These are phyloP conservation scores for Cathartes aura DNA, from an alignment of 2,113 vertebrate species.

Conservation along the genomic window DNA sequence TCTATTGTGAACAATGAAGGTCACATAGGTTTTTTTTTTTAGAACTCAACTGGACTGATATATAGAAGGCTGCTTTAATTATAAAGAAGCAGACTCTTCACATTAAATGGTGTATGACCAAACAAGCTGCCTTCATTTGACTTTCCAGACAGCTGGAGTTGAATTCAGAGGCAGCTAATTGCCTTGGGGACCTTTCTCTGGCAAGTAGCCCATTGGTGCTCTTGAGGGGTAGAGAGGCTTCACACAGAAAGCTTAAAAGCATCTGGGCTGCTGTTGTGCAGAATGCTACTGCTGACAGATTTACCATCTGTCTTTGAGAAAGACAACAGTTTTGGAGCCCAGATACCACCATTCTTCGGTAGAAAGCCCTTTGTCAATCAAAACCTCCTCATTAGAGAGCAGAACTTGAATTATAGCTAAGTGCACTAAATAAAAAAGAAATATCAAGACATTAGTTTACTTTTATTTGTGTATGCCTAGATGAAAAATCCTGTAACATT, in stretches of 20 bases:
- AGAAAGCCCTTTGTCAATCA: constrained; percentile 56
- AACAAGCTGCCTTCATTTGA: constrained; percentile 75
- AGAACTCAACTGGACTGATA: constrained; percentile 15
- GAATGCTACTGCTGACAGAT: constrained; percentile 74
- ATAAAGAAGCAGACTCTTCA: constrained; percentile 74
- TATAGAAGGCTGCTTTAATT: constrained; percentile 70
- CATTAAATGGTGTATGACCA: constrained; percentile 78
- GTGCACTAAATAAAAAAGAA: constrained; percentile 8
- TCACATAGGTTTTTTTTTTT: not conserved
- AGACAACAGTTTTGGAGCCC: constrained; percentile 58
- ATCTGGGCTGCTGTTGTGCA: constrained; percentile 76
- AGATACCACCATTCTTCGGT: constrained; percentile 22
- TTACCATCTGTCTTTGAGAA: constrained; percentile 80
- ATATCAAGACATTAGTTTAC: not conserved
- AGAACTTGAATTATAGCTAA: not conserved
- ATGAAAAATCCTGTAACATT: not conserved
- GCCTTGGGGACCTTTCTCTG: constrained; percentile 71
- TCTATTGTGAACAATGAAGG: constrained; percentile 1
- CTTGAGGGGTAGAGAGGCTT: constrained; percentile 62
- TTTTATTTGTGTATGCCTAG: not conserved
- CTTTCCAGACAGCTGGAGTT: constrained; percentile 80
- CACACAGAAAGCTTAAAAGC: constrained; percentile 72
- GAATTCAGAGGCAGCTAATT: constrained; percentile 78
- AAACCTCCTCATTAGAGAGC: constrained; percentile 22
- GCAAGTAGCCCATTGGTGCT: constrained; percentile 61